A percentile compares a stretch with the other conserved stretches of the same genome.
These are phyloP conservation scores for Sebastes matsubarae DNA, from an alignment of 2,797 vertebrate genomes.

Conservation along the genomic window DNA sequence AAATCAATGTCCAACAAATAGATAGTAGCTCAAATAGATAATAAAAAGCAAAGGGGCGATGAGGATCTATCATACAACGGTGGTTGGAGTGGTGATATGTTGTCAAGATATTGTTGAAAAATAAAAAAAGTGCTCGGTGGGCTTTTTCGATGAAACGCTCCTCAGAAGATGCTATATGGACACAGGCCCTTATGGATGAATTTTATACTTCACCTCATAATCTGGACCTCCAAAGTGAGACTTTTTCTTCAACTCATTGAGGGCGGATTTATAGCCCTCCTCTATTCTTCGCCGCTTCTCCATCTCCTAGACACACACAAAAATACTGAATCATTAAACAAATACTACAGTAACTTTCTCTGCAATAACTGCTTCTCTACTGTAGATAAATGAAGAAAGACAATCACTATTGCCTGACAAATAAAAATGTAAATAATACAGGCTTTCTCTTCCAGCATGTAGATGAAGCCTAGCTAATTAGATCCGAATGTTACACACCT, in stretches of 20 bases:
- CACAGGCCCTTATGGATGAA: too few species aligned
- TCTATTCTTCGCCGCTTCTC: slow-evolving; percentile 90
- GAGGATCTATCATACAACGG: too few species aligned
- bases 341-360: not conserved
- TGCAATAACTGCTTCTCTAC: not conserved
- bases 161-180: too few species aligned
- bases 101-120: too few species aligned
- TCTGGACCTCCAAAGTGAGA: slow-evolving; percentile 95
- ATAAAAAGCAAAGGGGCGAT: too few species aligned
- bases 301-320: slow-evolving; percentile 81
- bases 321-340: not conserved
- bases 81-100: too few species aligned
- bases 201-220: slow-evolving; percentile 87
- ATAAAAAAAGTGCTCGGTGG: too few species aligned
- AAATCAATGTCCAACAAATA: too few species aligned
- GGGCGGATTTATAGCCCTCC: slow-evolving; percentile 88
- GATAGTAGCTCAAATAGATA: too few species aligned
- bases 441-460: not conserved
- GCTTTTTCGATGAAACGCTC: too few species aligned
- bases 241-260: slow-evolving; percentile 94
- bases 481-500: slow-evolving; percentile 79
- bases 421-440: not conserved
- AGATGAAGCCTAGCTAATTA: not conserved
- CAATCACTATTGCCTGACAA: not conserved
- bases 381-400: not conserved